Evolutionary conservation across 2,113 vertebrate species (phyloP).

Genomic region (Hydropotes inermis): DNA sequence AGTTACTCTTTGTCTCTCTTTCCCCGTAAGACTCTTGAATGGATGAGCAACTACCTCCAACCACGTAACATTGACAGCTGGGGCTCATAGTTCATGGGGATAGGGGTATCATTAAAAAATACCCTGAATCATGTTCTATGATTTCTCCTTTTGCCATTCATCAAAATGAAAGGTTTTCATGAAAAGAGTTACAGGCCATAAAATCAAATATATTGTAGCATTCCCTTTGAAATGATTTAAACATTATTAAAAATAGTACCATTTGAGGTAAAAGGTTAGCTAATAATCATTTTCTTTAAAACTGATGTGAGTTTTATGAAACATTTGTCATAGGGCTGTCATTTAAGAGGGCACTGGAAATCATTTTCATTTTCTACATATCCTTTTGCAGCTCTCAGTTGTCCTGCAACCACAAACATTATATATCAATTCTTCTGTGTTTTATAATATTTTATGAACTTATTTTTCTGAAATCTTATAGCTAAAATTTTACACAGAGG

Average conservation of each 20-base stretch:
- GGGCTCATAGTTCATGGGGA: neutral
- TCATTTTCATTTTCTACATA: constrained; percentile 22
- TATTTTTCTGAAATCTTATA: neutral
- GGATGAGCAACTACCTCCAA: neutral
- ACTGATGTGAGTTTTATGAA: constrained; percentile 57
- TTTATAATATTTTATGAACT: neutral
- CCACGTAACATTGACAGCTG: neutral
- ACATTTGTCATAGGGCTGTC: constrained; percentile 21
- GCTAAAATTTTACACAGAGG: constrained; percentile 9
- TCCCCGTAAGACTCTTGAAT: neutral
- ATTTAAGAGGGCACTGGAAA: neutral
- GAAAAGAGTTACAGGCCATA: constrained; percentile 18
- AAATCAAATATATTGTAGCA: constrained; percentile 49
- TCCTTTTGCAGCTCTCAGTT: neutral
- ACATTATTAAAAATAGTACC: constrained; percentile 55
- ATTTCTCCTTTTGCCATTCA: constrained; percentile 46
- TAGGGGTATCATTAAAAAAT: neutral
- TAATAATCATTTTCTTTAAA: constrained; percentile 56
- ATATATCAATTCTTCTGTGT: neutral
- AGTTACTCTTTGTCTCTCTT: neutral
- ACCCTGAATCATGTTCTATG: neutral
- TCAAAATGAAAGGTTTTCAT: constrained; percentile 52
- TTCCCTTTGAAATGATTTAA: constrained; percentile 44
- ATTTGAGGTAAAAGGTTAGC: constrained; percentile 47
- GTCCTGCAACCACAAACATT: neutral